Evolutionary conservation across 2,113 vertebrate species (phyloP).

Genomic region (Pyxicephalus adspersus): DNA sequence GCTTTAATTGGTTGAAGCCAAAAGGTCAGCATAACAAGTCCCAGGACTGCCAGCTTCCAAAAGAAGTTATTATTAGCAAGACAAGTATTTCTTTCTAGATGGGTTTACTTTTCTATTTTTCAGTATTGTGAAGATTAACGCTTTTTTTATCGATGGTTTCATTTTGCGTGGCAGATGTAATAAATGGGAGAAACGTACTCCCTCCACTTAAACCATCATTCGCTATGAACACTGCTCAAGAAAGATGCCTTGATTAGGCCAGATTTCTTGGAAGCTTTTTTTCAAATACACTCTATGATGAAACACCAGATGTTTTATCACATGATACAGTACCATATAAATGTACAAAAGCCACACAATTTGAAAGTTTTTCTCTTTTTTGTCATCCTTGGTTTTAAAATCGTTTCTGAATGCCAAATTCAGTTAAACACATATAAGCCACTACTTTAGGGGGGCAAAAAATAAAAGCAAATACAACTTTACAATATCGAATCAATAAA

Average conservation of each 20-base stretch:
- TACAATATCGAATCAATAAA: too few relatives aligned
- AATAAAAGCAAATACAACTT: background rate
- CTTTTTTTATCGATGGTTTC: too few relatives aligned
- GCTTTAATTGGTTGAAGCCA: too few relatives aligned
- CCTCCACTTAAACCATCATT: background rate
- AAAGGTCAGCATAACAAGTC: too few relatives aligned
- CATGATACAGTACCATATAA: conserved; percentile 20
- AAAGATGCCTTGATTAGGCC: conserved; percentile 52
- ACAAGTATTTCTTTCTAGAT: too few relatives aligned
- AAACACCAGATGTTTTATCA: conserved; percentile 49
- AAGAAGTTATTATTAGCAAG: too few relatives aligned
- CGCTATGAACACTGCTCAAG: conserved; percentile 21
- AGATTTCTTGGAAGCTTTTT: conserved; percentile 28
- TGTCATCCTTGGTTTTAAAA: conserved; percentile 28
- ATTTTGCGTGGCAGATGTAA: background rate
- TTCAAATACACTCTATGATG: conserved; percentile 41
- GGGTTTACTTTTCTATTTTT: background rate
- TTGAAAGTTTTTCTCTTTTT: conserved; percentile 22
- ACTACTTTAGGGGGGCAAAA: background rate
- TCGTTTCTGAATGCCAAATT: conserved; percentile 4
- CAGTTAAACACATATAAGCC: background rate
- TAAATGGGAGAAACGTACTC: conserved; percentile 7
- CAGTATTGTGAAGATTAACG: too few relatives aligned
- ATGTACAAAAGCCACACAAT: conserved; percentile 39
- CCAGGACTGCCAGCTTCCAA: too few relatives aligned